phyloP scores from a whole-genome alignment of 2,888 invertebrate species.

The Campoletis raptor region DNA sequence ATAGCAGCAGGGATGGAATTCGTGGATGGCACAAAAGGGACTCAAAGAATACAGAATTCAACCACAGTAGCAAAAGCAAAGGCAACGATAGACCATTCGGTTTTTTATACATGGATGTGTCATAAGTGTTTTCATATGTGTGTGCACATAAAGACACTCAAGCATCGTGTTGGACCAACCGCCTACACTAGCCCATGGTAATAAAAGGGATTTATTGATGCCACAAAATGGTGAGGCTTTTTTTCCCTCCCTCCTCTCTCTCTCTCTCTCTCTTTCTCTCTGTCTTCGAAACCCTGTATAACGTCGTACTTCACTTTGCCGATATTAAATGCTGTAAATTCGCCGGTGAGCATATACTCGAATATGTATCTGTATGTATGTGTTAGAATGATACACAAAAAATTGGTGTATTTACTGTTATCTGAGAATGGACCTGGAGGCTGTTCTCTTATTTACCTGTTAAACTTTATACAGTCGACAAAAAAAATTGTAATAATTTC shows the following conservation, averaged over 20 bases:
- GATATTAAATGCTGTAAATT: constrained; percentile 81
- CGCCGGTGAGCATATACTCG: constrained; percentile 46
- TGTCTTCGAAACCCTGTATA: constrained; percentile 61
- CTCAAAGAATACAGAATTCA: constrained; percentile 9
- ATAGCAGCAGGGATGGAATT: constrained; percentile 7
- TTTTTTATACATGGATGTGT: not conserved
- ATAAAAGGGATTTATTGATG: constrained; percentile 81
- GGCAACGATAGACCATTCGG: not conserved
- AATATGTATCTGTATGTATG: not conserved
- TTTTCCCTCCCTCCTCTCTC: constrained; percentile 65
- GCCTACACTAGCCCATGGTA: constrained; percentile 72
- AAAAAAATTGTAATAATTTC: not conserved
- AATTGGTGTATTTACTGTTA: constrained; percentile 23
- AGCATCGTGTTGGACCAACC: constrained; percentile 65
- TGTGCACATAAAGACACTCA: constrained; percentile 9
- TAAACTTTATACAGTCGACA: not conserved
- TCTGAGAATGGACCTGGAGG: not conserved
- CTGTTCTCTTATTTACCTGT: not conserved
- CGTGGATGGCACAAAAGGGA: not conserved
- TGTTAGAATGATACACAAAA: not conserved
- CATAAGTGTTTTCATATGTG: constrained; percentile 17
- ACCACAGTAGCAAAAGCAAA: constrained; percentile 21
- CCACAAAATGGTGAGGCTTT: constrained; percentile 76
- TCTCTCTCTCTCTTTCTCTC: constrained; percentile 66
- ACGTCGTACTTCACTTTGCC: constrained; percentile 79